phyloP scores from a whole-genome alignment of 37 sponge, comb jelly and placozoan species.

The Halichondria panicea region DNA sequence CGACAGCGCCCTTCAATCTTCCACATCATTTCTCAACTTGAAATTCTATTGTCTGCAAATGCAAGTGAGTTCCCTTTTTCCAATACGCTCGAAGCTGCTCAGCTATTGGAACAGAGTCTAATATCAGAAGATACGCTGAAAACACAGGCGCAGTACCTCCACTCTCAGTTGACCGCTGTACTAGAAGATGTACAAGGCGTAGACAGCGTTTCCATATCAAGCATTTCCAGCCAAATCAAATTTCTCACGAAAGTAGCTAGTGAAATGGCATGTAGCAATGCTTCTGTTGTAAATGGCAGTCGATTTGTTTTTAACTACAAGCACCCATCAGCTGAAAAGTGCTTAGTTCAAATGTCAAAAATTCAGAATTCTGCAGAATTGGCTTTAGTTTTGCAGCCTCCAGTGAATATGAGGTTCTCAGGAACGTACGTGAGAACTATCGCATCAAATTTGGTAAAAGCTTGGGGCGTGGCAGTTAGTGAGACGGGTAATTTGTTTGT shows the following conservation, averaged over 20 bases:
- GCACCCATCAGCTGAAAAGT: too few relatives aligned
- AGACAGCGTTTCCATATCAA: too few relatives aligned
- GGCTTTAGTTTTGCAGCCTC: background rate
- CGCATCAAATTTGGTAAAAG: background rate
- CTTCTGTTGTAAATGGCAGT: too few relatives aligned
- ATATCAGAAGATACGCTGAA: background rate
- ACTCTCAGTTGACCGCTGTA: too few relatives aligned
- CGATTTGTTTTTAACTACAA: too few relatives aligned
- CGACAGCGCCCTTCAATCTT: background rate
- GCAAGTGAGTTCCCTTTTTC: background rate
- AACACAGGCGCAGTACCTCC: background rate
- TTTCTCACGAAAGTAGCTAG: background rate
- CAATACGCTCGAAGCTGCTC: background rate
- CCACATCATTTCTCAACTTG: background rate
- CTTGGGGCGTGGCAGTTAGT: slow-evolving; percentile 8
- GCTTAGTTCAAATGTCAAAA: too few relatives aligned
- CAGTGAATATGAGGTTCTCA: slow-evolving; percentile 3
- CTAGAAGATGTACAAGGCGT: too few relatives aligned
- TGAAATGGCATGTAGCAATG: too few relatives aligned
- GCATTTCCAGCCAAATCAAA: background rate
- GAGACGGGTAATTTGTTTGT: slow-evolving; percentile 1
- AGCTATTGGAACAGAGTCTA: background rate
- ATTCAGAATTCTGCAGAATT: too few relatives aligned
- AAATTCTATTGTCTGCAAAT: background rate
- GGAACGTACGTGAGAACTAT: slow-evolving; percentile 13